Conservation (phyloP, 1,140 invertebrate genomes). For the Aphaenogaster ashmeadi region DNA sequence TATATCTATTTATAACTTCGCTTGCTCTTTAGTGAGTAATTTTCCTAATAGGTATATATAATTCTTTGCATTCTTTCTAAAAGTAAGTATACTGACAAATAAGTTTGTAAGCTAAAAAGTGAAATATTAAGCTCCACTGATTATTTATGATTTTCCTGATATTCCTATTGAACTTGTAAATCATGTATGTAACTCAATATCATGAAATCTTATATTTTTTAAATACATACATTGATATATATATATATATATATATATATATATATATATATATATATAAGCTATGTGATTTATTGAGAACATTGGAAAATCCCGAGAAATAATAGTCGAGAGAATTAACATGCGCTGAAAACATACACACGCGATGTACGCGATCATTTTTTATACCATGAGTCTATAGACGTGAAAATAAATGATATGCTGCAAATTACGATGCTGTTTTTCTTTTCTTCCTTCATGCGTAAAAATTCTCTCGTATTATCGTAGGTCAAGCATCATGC, state of each 20-base stretch:
- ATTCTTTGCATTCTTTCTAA: neutral
- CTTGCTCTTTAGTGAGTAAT: neutral
- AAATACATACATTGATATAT: too few relatives aligned
- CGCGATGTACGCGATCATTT: neutral
- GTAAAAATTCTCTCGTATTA: slow-evolving; percentile 32
- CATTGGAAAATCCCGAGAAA: slow-evolving; percentile 16
- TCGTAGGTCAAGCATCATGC: slow-evolving; percentile 51
- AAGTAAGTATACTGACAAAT: neutral
- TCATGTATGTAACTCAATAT: neutral
- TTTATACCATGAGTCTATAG: slow-evolving; percentile 45
- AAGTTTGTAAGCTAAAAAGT: neutral
- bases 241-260: neutral
- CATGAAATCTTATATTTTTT: neutral
- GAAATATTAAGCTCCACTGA: neutral
- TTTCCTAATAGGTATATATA: neutral
- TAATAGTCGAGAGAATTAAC: neutral
- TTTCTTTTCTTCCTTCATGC: slow-evolving; percentile 43
- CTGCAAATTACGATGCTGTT: neutral
- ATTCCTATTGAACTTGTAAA: neutral
- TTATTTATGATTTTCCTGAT: neutral
- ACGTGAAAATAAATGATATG: slow-evolving; percentile 13
- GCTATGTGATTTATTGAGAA: neutral
- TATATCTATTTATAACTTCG: neutral
- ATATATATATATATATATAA: neutral
- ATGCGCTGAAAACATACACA: neutral